Conservation (phyloP, 1,140 invertebrate species). For the Akabosia matsudoensis region DNA sequence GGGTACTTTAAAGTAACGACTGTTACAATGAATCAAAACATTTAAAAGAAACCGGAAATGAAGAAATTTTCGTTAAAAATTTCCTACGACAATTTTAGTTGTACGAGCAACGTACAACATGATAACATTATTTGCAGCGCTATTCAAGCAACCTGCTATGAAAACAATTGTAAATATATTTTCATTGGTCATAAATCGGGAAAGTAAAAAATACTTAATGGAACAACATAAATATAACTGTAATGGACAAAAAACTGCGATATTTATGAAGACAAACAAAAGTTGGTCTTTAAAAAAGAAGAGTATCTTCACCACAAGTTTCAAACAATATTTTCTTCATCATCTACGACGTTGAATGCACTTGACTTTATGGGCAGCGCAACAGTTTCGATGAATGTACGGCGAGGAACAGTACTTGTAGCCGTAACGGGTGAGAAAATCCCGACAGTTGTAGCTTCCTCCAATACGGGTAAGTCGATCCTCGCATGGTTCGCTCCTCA, state of each 20-base stretch:
- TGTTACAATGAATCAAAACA: neutral
- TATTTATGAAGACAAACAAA: neutral
- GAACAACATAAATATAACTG: neutral
- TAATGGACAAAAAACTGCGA: neutral
- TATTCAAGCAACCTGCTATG: neutral
- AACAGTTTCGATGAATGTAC: slow-evolving; percentile 56
- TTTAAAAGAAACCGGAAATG: no score
- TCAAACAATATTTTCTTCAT: neutral
- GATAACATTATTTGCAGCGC: neutral
- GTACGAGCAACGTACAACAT: no score
- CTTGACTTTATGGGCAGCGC: slow-evolving; percentile 50
- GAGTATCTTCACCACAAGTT: no score
- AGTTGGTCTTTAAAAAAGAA: no score
- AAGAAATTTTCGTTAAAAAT: neutral
- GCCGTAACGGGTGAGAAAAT: slow-evolving; percentile 54
- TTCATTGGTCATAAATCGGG: no score
- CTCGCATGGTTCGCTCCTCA: slow-evolving; percentile 7
- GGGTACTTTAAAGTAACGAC: neutral
- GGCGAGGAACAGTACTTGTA: slow-evolving; percentile 54
- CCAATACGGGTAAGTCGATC: slow-evolving; percentile 43
- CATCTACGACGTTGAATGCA: slow-evolving; percentile 36
- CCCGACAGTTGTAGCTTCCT: slow-evolving; percentile 53
- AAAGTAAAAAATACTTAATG: neutral
- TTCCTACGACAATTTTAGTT: neutral
- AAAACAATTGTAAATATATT: neutral